Base-by-base conservation (phyloP, 2,888 invertebrate species). In the Neoscelio sp. region DNA sequence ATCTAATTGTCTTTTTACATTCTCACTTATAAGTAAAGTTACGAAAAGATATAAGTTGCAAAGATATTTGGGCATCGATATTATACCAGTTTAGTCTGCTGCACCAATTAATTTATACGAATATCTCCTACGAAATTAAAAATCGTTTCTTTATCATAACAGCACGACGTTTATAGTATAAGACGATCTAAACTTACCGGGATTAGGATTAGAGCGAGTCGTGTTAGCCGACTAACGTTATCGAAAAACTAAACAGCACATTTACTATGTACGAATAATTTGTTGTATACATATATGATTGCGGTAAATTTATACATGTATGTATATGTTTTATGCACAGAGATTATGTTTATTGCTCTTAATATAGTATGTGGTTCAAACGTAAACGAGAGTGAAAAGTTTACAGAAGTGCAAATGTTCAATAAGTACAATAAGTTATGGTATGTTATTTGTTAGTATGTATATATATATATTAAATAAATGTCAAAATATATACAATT, bases 81-180 rank as follows among this genome's bases (percentile, higher is more conserved):
- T 76, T 62, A 65, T 82, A 86, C 88, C 88, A 88, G 83, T 88
- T 88, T 87, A 88, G 87, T 87, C 88, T 88, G 88, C 88, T 86
- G 85, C 85, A 85, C 83, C 76, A 78, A 80, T 81, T 78, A 81
- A 58, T 42, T 52, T 35, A 20, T 48, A 6, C 12, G n/a, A 33
- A 35, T 60, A 38, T 40, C 5, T 30, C 35, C 10, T 26, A 42
- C 54, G 0, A 0, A 46, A 52, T 13, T 33, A 1, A 20, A 10
- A 26, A 58, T 58, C 15, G 40, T 42, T 38, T n/a, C n/a, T 33
- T 33, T 10, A 35, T 52, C n/a, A 28, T 62, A n/a, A 48, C 46
- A 42, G 17, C 12, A 40, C 33, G 13, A 10, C 17, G 8, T 50
- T 40, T 10, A 18, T 35, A 58, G 8, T 33, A 76, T 33, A 48